Percentiles rank a stretch among this genome's conserved stretches.
Evolutionary conservation across 2,888 invertebrate genomes (phyloP).

Genomic region (Diarsia brunnea): DNA sequence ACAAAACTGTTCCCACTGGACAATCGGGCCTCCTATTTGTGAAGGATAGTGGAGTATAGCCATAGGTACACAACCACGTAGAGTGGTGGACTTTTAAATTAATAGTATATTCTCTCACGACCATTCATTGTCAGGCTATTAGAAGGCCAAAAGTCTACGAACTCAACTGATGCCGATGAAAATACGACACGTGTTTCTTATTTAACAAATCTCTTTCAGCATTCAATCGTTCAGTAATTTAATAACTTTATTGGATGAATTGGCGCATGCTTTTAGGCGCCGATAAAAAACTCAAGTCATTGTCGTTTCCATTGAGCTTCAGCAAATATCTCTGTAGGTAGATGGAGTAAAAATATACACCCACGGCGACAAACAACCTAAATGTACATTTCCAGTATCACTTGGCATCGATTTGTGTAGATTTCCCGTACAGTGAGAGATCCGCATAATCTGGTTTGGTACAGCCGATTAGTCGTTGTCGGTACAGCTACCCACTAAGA

Average conservation of each 20-base stretch:
- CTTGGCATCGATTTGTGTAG: too few species aligned
- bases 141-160: conserved; percentile 21
- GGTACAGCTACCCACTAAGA: not conserved
- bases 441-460: too few species aligned
- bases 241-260: conserved; percentile 61
- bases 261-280: conserved; percentile 33
- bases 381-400: too few species aligned
- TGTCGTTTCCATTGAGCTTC: not conserved
- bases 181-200: conserved; percentile 53
- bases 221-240: conserved; percentile 52
- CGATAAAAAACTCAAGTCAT: conserved; percentile 38
- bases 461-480: too few species aligned
- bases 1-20: not conserved
- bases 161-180: conserved; percentile 19
- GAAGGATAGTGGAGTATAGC: not conserved
- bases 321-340: not conserved
- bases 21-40: not conserved
- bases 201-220: conserved; percentile 52
- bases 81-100: not conserved
- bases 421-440: too few species aligned
- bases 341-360: not conserved
- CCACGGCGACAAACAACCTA: not conserved
- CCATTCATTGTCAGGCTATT: not conserved
- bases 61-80: not conserved
- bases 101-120: conserved; percentile 33